Evolutionary conservation across 2,888 invertebrate genomes (phyloP).

Genomic region (Andrena fulva): DNA sequence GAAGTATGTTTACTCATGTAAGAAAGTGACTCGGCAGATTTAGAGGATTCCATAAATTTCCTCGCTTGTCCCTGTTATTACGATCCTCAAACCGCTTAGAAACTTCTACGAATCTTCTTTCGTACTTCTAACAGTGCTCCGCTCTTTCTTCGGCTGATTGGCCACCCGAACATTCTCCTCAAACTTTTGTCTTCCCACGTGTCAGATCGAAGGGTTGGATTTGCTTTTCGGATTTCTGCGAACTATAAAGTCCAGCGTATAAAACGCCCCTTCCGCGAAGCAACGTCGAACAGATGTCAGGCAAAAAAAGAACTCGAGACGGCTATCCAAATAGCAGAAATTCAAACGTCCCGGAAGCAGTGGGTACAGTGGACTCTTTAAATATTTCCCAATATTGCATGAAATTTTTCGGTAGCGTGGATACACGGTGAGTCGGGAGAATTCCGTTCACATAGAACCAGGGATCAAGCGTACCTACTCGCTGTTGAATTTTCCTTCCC

Average conservation of each 20-base stretch:
- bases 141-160: neutral
- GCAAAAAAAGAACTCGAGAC: constrained; percentile 1
- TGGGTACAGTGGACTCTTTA: neutral
- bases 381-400: too few relatives aligned
- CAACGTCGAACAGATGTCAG: neutral
- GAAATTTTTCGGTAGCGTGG: too few relatives aligned
- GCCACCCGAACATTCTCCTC: constrained; percentile 7
- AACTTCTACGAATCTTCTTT: neutral
- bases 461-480: too few relatives aligned
- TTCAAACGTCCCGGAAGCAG: neutral
- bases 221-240: constrained; percentile 14
- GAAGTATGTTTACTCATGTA: constrained; percentile 6
- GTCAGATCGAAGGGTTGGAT: constrained; percentile 3
- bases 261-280: constrained; percentile 6
- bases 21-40: neutral
- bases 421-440: too few relatives aligned
- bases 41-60: neutral
- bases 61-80: constrained; percentile 3
- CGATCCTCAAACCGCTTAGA: neutral
- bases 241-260: constrained; percentile 19
- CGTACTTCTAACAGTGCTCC: neutral
- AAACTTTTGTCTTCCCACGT: neutral
- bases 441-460: too few relatives aligned
- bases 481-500: too few relatives aligned
- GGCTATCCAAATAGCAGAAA: constrained; percentile 26